Evolutionary conservation across 2,797 vertebrate genomes (phyloP), one percentile per base, ranked within the genome.

Genomic region (Pangasius mekongensis): DNA sequence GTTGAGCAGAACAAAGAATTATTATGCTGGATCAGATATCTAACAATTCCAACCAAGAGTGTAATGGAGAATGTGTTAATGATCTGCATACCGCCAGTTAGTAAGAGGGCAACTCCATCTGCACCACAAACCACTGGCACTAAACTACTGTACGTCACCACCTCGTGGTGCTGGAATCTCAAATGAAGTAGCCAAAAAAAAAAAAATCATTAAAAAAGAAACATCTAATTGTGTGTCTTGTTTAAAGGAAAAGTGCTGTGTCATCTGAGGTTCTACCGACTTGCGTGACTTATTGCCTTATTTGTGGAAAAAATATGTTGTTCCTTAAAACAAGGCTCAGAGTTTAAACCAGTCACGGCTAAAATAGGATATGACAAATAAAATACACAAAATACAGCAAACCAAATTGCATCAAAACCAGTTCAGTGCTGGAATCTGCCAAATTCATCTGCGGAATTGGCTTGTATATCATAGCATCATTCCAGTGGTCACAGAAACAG

Each of bases 51-150:
- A 33, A 89, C 87, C 87, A 83, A 86, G 83, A 86, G 73, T 87
- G 90, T 90, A 92, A 90, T 80, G 83, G 89, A 92, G 88, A 85
- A 90, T 62, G 90, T 89, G 88, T 86, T 92, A 91, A 92, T 89
- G 89, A 92, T 86, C 85, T 88, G 62, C 77, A 58, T 90, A 74
- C 85, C 64, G 33, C 89, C 91, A 85, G 89, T 88, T 87, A 85
- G 88, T 77, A 84, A 91, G 71, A 89, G 62, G 86, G 89, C 89
- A 87, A 83, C 89, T 88, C 86, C 49, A 73, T 85, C 74, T 89
- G 52, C 36, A 85, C 91, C 89, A 77, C 90, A 91, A 91, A 89
- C 88, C 90, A 90, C 87, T 91, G 90, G 88, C 74, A 89, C 78
- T 71, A 74, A 74, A 83, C 80, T 67, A 83, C 83, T 67, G 80